Evolutionary conservation across 2,113 vertebrate species (phyloP), one percentile per base, ranked within the genome.

Genomic region (Nanorana parkeri): DNA sequence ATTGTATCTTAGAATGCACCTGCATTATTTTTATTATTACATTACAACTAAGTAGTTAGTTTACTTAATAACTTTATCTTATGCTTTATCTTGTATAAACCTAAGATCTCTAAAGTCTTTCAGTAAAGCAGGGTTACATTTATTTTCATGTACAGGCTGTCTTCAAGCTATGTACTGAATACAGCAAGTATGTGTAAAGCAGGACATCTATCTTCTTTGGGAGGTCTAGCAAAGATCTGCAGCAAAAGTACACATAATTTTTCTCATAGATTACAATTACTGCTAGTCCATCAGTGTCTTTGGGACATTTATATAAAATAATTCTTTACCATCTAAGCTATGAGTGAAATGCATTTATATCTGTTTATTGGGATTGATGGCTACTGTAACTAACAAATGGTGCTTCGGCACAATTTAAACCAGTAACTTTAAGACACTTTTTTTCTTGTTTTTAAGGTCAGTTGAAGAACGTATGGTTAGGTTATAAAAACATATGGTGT

Each of bases 231-330:
- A 79, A 78, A 79, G 65, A 23, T 72, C 61, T 80, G 58, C 29
- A 81, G 68, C 68, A 63, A 68, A 52, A 68, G 29, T 73, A 17
- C 61, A 64, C 68, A 68, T 81, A 73, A 81, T 81, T 72, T 65
- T 72, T 64, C 41, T 63, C 78, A 72, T 81, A 71, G 60, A 81
- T 81, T 56, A 72, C 68, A 72, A 72, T 81, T 72, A 79, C 77
- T 29, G 24, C 17, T 52, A 29, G 78, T 65, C 68, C 24, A 54
- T 72, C 78, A 81, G 78, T 72, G 68, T 73, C 68, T 71, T 72
- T 61, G 32, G 55, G 26, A 54, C 56, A 81, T 79, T 71, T 81
- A 73, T 54, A 41, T 72, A 72, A n/a, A 81, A 81, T 81, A 71
- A 71, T 81, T 63, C 58, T 73, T 63, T 55, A 17, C 56, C 19